Evolutionary conservation across 2,113 vertebrate species (phyloP).

Genomic region (Colinus virginianus): DNA sequence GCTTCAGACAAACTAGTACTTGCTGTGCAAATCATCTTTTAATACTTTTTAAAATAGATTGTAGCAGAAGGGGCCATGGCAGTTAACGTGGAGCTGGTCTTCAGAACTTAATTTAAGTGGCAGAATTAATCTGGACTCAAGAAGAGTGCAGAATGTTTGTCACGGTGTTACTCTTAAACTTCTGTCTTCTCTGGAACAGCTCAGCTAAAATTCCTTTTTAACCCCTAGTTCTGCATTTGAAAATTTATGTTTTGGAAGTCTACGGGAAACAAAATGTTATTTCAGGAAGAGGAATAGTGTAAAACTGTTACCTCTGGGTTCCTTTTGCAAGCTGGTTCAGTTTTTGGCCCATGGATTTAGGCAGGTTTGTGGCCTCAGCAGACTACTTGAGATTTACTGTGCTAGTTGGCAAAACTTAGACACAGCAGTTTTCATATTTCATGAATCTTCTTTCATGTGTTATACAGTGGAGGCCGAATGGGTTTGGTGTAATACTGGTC

Average conservation of each 20-base stretch:
- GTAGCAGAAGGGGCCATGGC: not conserved
- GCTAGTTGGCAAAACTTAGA: not conserved
- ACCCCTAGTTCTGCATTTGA: not conserved
- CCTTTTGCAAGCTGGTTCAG: not conserved
- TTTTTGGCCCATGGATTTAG: not conserved
- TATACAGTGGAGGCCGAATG: not conserved
- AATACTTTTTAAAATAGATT: not conserved
- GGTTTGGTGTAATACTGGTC: not conserved
- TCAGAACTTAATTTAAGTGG: not conserved
- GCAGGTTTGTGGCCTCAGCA: not conserved
- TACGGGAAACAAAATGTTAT: not conserved
- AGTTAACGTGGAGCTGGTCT: not conserved
- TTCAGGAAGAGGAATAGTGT: not conserved
- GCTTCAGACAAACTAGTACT: not conserved
- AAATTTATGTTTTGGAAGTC: not conserved
- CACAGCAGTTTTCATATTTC: not conserved
- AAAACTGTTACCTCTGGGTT: not conserved
- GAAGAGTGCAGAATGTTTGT: not conserved
- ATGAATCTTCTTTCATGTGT: not conserved
- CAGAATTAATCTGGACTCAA: conserved; percentile 4
- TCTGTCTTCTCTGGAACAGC: not conserved
- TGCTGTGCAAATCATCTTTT: not conserved
- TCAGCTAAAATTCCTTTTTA: not conserved
- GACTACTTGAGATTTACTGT: not conserved
- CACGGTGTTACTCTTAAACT: not conserved